These are phyloP conservation scores for Meiosimyza platycephala DNA, from an alignment of 2,888 invertebrate genomes.

Conservation along the genomic window DNA sequence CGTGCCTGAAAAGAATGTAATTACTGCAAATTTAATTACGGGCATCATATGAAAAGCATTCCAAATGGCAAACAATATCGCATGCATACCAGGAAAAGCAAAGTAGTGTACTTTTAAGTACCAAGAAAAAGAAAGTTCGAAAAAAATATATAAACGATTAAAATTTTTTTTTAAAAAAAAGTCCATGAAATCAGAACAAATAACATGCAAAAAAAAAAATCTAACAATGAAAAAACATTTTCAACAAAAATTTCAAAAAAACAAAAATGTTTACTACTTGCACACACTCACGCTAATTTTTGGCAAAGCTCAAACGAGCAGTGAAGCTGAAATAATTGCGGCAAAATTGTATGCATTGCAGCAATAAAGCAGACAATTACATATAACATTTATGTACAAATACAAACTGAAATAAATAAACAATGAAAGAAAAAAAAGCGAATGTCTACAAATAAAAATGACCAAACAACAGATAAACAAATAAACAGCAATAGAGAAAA, in stretches of 20 bases:
- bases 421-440: background rate
- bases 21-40: too few relatives aligned
- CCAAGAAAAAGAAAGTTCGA: too few relatives aligned
- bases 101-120: background rate
- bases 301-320: conserved; percentile 8
- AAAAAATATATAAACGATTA: too few relatives aligned
- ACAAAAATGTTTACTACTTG: background rate
- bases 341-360: background rate
- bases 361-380: conserved; percentile 43
- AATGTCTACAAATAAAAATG: too few relatives aligned
- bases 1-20: too few relatives aligned
- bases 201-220: background rate
- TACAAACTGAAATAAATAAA: background rate
- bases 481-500: too few relatives aligned
- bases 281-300: background rate
- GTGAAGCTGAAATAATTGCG: background rate
- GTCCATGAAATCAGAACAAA: background rate
- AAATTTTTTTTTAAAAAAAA: too few relatives aligned
- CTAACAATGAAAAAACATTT: background rate
- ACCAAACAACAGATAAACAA: too few relatives aligned
- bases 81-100: background rate
- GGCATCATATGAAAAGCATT: too few relatives aligned
- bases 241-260: conserved; percentile 5
- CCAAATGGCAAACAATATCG: background rate
- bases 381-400: background rate